Conservation (phyloP, 2,888 invertebrate genomes). For the Drosophila nr. medialis region DNA sequence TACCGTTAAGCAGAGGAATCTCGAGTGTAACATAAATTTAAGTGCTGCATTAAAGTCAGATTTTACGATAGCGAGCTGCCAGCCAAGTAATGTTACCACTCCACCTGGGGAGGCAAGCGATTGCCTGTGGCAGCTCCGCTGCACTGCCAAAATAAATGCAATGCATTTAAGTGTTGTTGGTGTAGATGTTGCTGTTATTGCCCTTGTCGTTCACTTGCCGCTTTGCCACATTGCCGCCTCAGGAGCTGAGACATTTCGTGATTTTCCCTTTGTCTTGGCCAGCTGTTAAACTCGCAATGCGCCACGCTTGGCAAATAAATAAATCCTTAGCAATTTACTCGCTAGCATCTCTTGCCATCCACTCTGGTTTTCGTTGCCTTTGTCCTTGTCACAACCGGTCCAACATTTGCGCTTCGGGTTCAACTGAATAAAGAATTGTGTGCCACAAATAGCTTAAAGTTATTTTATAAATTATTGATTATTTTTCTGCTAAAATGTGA, state of each 20-base stretch:
- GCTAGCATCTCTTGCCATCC: slow-evolving; percentile 28
- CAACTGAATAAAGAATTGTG: slow-evolving; percentile 62
- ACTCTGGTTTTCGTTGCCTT: slow-evolving; percentile 37
- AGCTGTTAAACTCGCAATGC: slow-evolving; percentile 26
- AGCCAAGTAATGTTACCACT: background rate
- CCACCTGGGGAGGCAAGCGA: background rate
- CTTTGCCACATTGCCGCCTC: slow-evolving; percentile 24
- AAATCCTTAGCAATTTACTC: slow-evolving; percentile 71
- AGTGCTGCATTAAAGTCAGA: slow-evolving; percentile 73
- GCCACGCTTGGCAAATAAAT: slow-evolving; percentile 52
- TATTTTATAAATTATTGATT: slow-evolving; percentile 72
- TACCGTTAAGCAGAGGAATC: slow-evolving; percentile 64
- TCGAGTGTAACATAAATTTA: slow-evolving; percentile 77
- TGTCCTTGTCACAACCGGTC: slow-evolving; percentile 18
- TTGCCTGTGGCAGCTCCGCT: slow-evolving; percentile 6
- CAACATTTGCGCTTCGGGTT: slow-evolving; percentile 57
- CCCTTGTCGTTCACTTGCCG: slow-evolving; percentile 6
- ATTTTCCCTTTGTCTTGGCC: slow-evolving; percentile 24
- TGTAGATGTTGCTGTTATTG: background rate
- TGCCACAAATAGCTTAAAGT: slow-evolving; percentile 58
- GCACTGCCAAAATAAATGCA: slow-evolving; percentile 67
- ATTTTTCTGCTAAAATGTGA: slow-evolving; percentile 8
- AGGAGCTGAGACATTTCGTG: slow-evolving; percentile 38
- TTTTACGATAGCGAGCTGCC: slow-evolving; percentile 58
- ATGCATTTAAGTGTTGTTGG: slow-evolving; percentile 54